These are phyloP conservation scores for Myocastor coypus DNA, from an alignment of 2,113 vertebrate species.

Conservation along the genomic window DNA sequence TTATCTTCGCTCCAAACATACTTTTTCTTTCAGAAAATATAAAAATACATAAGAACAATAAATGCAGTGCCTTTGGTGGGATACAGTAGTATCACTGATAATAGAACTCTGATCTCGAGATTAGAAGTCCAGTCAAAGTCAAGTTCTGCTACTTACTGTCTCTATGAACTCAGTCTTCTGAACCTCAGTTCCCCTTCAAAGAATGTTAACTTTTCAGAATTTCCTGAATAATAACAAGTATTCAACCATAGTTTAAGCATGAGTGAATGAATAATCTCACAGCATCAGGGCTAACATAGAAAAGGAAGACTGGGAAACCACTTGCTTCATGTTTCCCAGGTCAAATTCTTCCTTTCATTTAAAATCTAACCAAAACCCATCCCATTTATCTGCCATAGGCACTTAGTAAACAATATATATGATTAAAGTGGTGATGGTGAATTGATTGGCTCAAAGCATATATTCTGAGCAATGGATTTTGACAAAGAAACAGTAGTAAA, in stretches of 20 bases:
- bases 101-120: neutral
- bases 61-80: neutral
- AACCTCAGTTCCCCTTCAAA: neutral
- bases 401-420: constrained; percentile 15
- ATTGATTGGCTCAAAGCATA: neutral
- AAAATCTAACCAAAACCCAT: neutral
- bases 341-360: neutral
- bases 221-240: neutral
- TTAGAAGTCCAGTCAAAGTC: neutral
- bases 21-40: constrained; percentile 21
- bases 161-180: neutral
- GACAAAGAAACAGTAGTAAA: constrained; percentile 72
- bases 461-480: constrained; percentile 79
- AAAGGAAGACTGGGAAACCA: neutral
- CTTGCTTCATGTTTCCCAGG: neutral
- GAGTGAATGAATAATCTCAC: neutral
- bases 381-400: neutral
- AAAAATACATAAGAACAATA: neutral
- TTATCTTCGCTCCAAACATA: neutral
- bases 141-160: neutral
- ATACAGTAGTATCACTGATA: neutral
- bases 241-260: neutral
- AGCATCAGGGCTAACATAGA: neutral
- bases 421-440: neutral
- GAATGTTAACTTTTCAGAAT: neutral